Percentiles rank a stretch among this genome's conserved stretches.
These are phyloP conservation scores for Agriotes lineatus DNA, from an alignment of 2,888 invertebrate species.

Conservation along the genomic window DNA sequence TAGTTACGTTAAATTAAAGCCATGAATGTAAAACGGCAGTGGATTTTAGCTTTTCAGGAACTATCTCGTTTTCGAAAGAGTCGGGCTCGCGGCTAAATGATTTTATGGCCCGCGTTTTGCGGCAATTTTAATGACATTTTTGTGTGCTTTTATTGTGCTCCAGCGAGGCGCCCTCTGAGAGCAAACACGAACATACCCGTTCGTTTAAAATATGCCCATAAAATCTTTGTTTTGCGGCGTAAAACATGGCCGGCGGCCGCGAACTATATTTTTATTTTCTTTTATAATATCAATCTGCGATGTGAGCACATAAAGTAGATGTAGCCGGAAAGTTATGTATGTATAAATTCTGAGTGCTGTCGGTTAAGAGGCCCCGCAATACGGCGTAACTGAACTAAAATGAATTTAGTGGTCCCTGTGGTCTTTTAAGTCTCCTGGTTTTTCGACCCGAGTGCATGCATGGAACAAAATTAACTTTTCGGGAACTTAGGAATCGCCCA, in stretches of 20 bases:
- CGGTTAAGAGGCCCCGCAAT: slow-evolving; percentile 19
- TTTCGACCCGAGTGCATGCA: slow-evolving; percentile 28
- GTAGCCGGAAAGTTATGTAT: slow-evolving; percentile 27
- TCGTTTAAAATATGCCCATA: slow-evolving; percentile 17
- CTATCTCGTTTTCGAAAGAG: no score
- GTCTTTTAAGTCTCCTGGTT: slow-evolving; percentile 35
- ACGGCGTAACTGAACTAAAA: slow-evolving; percentile 35
- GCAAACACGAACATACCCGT: slow-evolving; percentile 10
- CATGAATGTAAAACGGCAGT: no score
- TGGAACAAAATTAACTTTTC: slow-evolving; percentile 37
- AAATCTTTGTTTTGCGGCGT: slow-evolving; percentile 12
- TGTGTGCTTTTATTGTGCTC: no score
- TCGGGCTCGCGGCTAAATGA: no score
- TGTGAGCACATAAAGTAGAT: slow-evolving; percentile 22
- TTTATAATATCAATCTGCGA: slow-evolving; percentile 27
- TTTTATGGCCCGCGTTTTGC: no score
- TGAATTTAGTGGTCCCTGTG: slow-evolving; percentile 36
- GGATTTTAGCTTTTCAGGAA: no score
- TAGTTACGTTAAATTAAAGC: no score
- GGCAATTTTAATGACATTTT: no score
- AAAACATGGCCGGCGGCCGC: slow-evolving; percentile 17
- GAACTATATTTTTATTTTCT: slow-evolving; percentile 25
- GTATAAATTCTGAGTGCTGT: slow-evolving; percentile 22
- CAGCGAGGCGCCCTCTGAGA: no score
- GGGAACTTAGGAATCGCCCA: slow-evolving; percentile 27